Percentiles rank a stretch among this genome's conserved stretches.
These are phyloP conservation scores for Proterorhinus semilunaris DNA, from an alignment of 2,113 vertebrate species.

Conservation along the genomic window DNA sequence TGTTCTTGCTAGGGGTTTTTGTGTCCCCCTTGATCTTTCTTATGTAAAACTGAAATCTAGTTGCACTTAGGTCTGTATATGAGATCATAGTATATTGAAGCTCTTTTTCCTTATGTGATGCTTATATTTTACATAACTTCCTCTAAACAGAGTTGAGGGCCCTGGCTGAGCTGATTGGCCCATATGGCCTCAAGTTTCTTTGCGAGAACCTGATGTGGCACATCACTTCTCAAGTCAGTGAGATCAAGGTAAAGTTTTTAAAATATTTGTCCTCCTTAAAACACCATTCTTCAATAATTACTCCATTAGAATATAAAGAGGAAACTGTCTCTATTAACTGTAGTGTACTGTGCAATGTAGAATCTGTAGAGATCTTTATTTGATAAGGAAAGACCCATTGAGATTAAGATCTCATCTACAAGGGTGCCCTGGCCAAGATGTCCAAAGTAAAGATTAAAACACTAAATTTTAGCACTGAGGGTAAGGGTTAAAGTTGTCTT, in stretches of 20 bases:
- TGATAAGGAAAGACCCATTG: too few species aligned
- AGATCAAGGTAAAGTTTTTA: slow-evolving; percentile 83
- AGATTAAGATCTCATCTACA: too few species aligned
- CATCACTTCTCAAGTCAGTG: slow-evolving; percentile 91
- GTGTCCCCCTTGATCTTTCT: slow-evolving; percentile 24
- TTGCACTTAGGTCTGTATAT: neutral
- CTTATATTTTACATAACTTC: neutral
- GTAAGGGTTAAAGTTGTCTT: too few species aligned
- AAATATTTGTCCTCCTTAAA: neutral
- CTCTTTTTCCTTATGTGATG: neutral
- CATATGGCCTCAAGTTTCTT: slow-evolving; percentile 91
- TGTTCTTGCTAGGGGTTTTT: slow-evolving; percentile 31
- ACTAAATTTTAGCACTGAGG: too few species aligned
- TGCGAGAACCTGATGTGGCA: slow-evolving; percentile 97
- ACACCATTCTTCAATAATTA: too few species aligned
- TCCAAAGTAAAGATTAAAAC: too few species aligned
- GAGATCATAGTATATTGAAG: too few species aligned
- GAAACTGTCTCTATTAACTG: too few species aligned
- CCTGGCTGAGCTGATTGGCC: slow-evolving; percentile 88
- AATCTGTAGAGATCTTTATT: too few species aligned
- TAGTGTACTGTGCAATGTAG: too few species aligned
- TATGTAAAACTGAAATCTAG: neutral
- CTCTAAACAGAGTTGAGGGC: slow-evolving; percentile 82
- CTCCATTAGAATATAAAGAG: too few species aligned
- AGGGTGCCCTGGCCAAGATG: too few species aligned